Conservation (phyloP, 2,113 vertebrate genomes). For the Falcunculus frontatus region DNA sequence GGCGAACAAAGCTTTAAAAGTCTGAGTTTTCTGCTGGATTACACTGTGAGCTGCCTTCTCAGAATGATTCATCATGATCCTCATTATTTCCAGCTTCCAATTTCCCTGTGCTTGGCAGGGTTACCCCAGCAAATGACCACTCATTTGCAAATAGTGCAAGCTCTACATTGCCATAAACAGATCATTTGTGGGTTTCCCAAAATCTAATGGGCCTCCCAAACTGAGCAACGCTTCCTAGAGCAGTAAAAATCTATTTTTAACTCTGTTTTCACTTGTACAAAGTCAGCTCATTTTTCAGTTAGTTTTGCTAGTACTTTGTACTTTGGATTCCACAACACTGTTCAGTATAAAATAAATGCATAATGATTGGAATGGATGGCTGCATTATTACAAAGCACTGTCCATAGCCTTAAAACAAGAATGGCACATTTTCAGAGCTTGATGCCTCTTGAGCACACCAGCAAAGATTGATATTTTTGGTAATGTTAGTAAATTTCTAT, state of each 20-base stretch:
- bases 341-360: neutral
- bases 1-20: neutral
- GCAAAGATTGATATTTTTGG: neutral
- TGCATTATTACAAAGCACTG: neutral
- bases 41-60: neutral
- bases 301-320: neutral
- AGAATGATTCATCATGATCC: constrained; percentile 1
- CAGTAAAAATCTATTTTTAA: neutral
- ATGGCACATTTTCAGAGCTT: neutral
- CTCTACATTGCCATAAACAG: neutral
- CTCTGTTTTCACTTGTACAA: neutral
- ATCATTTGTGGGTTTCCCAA: neutral
- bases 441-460: neutral
- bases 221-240: neutral
- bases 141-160: neutral
- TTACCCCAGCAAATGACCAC: neutral
- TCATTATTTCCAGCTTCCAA: neutral
- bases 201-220: neutral
- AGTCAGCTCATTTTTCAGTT: neutral
- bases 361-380: neutral
- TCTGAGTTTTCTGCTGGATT: neutral
- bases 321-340: neutral
- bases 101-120: neutral
- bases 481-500: neutral
- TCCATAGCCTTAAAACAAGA: neutral